Base-by-base conservation (phyloP, 1,140 invertebrate genomes). In the Saccostrea echinata region DNA sequence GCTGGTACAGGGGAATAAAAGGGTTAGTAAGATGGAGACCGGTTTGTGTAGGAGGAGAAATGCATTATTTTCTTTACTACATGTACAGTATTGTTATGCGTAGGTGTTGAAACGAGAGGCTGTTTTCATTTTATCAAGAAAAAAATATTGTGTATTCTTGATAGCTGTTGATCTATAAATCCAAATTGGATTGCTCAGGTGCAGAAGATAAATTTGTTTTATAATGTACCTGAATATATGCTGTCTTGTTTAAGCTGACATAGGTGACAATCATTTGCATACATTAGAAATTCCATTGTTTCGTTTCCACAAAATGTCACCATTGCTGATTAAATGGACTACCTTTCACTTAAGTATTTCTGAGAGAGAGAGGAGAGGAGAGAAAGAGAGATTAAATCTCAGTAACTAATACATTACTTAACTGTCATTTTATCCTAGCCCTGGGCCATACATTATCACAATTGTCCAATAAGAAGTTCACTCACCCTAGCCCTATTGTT, bases 181-280 rank as follows among this genome's bases (percentile, higher is more conserved):
- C 18, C 18, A n/a, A 61, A 61, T n/a, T 61, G n/a, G 30, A 24
- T 76, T 76, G 68, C 68, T 76, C 30, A 30, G 68, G 68, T 76
- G 30, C 68, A 76, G 27, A 33, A 16, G 68, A 61, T 61, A 61
- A 61, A 57, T 21, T 18, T 61, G 18, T 61, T 21, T 61, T 61
- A n/a, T 21, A 6, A 43, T 21, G n/a, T 61, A 61, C 21, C 16
- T 61, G 55, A 61, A 61, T 61, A 61, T 21, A 43, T 43, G 43
- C 0, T 43, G 9, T 43, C 43, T 43, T 43, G 43, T 43, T 43
- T 6, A 8, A 8, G 43, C 43, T 43, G 43, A 43, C 43, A 8
- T n/a, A n/a, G n/a, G n/a, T n/a, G n/a, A n/a, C n/a, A n/a, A n/a
- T n/a, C n/a, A n/a, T n/a, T n/a, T n/a, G n/a, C n/a, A n/a, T n/a